Evolutionary conservation across 2,797 vertebrate genomes (phyloP), one percentile per base, ranked within the genome.

Genomic region (Huso huso): DNA sequence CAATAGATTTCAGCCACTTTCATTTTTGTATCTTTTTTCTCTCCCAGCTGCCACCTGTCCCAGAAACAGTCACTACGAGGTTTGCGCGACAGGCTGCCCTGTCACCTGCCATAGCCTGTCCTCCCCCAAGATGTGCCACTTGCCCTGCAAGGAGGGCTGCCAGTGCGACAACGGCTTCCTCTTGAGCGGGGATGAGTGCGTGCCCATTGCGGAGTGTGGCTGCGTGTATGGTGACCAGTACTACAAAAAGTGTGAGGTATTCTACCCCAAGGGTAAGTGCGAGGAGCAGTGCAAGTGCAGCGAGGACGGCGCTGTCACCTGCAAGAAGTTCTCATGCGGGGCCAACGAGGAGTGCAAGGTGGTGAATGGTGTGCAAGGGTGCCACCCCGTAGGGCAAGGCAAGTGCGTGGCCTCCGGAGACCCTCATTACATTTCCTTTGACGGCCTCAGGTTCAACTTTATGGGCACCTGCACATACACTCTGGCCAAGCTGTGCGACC

Each of bases 381-480:
- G 87, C 71, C 77, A 86, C 51, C 77, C 84, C 1, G 67, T 73
- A 52, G 76, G 76, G 2, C 75, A 83, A n/a, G 82, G 80, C 51
- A 89, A 79, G 73, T 93, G 90, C 49, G 68, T 89, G 66, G 81
- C 76, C 23, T 86, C 69, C 0, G 87, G 88, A 10, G 87, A 90
- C 59, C 75, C 83, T 61, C 89, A 92, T 75, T 93, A 90, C 8
- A 73, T 76, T 62, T 84, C 89, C 51, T 90, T 90, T 13, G 90
- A 93, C 48, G 88, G 89, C 0, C 66, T 15, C 4, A 82, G 72
- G 64, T 91, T 89, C 69, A 88, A 91, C 64, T 87, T 93, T 71
- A 85, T 90, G 23, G 88, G 88, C 11, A 77, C 83, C 8, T 91
- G 91, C 63, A 77, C 86, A 66, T 92, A 93, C 11, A 70, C 83